These are phyloP conservation scores for Dicrurus megarhynchus DNA, from an alignment of 2,113 vertebrate species.

Conservation along the genomic window DNA sequence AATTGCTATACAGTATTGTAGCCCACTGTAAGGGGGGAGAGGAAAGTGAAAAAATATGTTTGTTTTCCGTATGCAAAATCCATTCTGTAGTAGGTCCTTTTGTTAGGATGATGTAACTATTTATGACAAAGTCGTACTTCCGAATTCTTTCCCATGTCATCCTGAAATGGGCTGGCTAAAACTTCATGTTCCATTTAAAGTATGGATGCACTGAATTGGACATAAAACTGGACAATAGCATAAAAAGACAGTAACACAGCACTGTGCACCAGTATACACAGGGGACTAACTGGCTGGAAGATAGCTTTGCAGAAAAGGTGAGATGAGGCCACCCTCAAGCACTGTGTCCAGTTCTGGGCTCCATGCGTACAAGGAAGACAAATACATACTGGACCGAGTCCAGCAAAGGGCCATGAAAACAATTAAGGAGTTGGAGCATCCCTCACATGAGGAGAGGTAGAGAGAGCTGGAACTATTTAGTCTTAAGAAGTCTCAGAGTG, in stretches of 20 bases:
- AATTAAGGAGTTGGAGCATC: background rate
- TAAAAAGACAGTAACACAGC: background rate
- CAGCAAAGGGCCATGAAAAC: background rate
- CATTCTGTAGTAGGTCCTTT: background rate
- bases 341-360: background rate
- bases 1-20: background rate
- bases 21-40: background rate
- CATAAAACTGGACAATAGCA: background rate
- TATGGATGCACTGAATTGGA: background rate
- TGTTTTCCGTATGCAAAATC: background rate
- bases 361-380: background rate
- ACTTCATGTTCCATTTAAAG: background rate
- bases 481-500: background rate
- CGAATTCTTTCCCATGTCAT: background rate
- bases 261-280: rapidly evolving
- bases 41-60: background rate
- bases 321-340: background rate
- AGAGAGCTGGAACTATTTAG: background rate
- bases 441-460: background rate
- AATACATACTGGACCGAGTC: background rate
- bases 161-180: background rate
- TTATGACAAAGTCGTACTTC: background rate
- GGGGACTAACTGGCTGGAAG: background rate
- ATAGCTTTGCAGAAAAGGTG: background rate
- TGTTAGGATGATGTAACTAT: background rate